These are phyloP conservation scores for Agriopis leucophaearia DNA, from an alignment of 2,888 invertebrate species.

Conservation along the genomic window DNA sequence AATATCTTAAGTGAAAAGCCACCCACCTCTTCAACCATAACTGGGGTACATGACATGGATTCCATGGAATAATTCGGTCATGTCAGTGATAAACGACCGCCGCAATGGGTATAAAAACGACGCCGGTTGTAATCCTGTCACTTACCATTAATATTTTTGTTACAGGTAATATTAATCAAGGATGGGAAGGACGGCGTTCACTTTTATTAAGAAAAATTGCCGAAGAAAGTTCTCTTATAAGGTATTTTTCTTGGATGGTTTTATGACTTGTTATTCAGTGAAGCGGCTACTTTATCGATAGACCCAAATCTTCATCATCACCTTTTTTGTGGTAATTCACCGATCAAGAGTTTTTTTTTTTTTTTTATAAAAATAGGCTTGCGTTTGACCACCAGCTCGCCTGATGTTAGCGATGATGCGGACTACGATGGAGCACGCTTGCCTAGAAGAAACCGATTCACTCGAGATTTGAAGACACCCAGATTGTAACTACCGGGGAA, in stretches of 20 bases:
- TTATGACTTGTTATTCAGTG: background rate
- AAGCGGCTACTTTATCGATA: background rate
- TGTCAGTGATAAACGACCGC: conserved; percentile 31
- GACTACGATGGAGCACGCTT: too few species aligned
- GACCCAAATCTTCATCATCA: too few species aligned
- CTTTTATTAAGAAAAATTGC: conserved; percentile 28
- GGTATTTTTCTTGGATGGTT: conserved; percentile 9
- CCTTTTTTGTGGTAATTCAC: too few species aligned
- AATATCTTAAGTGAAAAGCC: background rate
- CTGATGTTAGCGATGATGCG: too few species aligned
- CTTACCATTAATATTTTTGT: conserved; percentile 35
- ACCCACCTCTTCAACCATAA: background rate
- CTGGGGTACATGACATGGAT: conserved; percentile 18
- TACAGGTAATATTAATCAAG: conserved; percentile 36
- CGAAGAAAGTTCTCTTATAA: background rate
- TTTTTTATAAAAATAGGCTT: too few species aligned
- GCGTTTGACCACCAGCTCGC: too few species aligned
- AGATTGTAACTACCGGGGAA: too few species aligned
- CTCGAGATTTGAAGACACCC: too few species aligned
- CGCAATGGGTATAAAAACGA: conserved; percentile 24
- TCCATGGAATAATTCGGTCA: conserved; percentile 29
- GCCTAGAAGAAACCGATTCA: too few species aligned
- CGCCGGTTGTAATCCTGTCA: conserved; percentile 25
- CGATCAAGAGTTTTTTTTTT: too few species aligned
- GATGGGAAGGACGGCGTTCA: conserved; percentile 13